Evolutionary conservation across 2,888 invertebrate genomes (phyloP).

Genomic region (Choristoneura rosaceana): DNA sequence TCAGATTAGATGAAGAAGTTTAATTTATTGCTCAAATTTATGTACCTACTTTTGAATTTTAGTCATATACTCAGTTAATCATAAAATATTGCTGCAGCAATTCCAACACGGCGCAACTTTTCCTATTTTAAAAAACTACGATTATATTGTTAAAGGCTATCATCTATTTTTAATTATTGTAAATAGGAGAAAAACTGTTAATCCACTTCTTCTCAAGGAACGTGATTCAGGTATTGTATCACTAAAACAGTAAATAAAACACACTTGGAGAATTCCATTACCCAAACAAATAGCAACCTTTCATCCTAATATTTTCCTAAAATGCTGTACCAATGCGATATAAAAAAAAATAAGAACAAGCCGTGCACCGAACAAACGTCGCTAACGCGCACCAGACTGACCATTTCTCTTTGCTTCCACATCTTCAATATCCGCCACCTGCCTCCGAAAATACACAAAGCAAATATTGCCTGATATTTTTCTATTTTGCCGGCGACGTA

Average conservation of each 20-base stretch:
- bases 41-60: no score
- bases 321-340: background rate
- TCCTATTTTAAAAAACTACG: no score
- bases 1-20: no score
- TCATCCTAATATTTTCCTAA: background rate
- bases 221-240: constrained; percentile 7
- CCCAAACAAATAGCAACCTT: background rate
- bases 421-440: constrained; percentile 31
- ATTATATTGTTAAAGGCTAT: no score
- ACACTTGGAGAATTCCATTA: background rate
- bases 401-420: constrained; percentile 29
- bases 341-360: background rate
- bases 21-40: no score
- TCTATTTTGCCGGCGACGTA: constrained; percentile 19
- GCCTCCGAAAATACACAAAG: constrained; percentile 25
- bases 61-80: no score
- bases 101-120: no score
- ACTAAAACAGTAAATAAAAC: background rate
- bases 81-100: no score
- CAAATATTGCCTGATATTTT: constrained; percentile 21
- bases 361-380: constrained; percentile 7
- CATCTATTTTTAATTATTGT: no score
- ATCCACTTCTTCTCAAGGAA: no score
- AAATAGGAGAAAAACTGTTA: no score
- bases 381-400: constrained; percentile 15